Conservation (phyloP, 2,797 vertebrate genomes). For the Centroberyx gerrardi region DNA sequence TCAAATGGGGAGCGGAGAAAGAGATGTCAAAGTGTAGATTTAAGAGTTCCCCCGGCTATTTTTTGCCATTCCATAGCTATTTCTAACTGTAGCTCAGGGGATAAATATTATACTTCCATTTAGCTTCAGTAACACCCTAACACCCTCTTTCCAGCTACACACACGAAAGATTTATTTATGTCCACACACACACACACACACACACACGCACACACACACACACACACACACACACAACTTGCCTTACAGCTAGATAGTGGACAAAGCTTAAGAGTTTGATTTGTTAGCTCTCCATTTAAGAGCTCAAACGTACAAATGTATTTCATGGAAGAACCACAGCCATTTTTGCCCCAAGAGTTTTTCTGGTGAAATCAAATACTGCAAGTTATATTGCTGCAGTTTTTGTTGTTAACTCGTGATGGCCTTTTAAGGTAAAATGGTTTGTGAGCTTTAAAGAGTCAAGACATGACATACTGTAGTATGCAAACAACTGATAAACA, state of each 20-base stretch:
- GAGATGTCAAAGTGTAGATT: constrained; percentile 56
- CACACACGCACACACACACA: constrained; percentile 15
- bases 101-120: constrained; percentile 55
- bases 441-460: constrained; percentile 23
- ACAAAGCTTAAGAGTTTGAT: constrained; percentile 28
- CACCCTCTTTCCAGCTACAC: constrained; percentile 1
- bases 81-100: constrained; percentile 50
- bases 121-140: constrained; percentile 8
- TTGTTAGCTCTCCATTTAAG: constrained; percentile 7
- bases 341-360: not conserved
- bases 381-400: constrained; percentile 18
- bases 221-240: constrained; percentile 20
- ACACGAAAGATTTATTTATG: no score
- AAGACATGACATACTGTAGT: constrained; percentile 22
- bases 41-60: constrained; percentile 53
- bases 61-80: constrained; percentile 45
- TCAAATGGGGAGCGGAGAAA: constrained; percentile 23
- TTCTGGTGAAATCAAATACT: constrained; percentile 5
- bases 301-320: not conserved
- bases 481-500: constrained; percentile 23
- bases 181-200: constrained; percentile 19
- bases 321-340: constrained; percentile 11
- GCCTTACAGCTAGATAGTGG: constrained; percentile 10
- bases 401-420: constrained; percentile 28
- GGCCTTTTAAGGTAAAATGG: constrained; percentile 15